Conservation (phyloP, 2,113 vertebrate species). For the Marmota flaviventris region DNA sequence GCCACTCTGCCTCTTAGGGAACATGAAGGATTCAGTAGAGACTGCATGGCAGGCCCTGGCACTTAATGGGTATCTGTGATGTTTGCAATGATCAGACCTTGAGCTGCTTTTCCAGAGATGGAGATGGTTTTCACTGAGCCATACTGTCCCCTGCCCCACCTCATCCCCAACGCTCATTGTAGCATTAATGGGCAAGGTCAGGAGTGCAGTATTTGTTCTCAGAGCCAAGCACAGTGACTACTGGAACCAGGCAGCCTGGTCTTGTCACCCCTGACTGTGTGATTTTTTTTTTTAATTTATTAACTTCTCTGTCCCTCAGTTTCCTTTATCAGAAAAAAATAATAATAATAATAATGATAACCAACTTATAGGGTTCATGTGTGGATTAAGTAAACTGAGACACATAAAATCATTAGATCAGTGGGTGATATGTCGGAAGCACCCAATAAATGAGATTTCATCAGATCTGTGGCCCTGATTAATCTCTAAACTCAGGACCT, state of each 20-base stretch:
- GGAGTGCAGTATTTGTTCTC: not conserved
- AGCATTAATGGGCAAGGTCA: not conserved
- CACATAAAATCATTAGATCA: not conserved
- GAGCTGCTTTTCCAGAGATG: not conserved
- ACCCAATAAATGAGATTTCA: not conserved
- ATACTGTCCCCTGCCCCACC: not conserved
- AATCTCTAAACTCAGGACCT: not conserved
- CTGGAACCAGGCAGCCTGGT: not conserved
- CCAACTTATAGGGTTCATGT: not conserved
- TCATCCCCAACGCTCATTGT: accelerated
- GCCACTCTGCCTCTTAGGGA: not conserved
- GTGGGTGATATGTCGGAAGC: not conserved
- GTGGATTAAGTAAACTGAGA: not conserved
- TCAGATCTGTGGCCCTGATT: too few relatives aligned
- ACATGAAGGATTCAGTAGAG: not conserved
- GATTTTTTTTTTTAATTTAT: constrained; percentile 30
- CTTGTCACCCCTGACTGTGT: not conserved
- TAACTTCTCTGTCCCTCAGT: constrained; percentile 5
- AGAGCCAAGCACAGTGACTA: not conserved
- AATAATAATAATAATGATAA: not conserved
- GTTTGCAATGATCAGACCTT: accelerated
- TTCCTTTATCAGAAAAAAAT: not conserved
- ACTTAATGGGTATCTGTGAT: not conserved
- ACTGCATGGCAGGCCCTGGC: too few relatives aligned
- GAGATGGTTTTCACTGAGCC: not conserved